phyloP scores from a whole-genome alignment of 2,888 invertebrate species.

The Himalopsyche japonica region DNA sequence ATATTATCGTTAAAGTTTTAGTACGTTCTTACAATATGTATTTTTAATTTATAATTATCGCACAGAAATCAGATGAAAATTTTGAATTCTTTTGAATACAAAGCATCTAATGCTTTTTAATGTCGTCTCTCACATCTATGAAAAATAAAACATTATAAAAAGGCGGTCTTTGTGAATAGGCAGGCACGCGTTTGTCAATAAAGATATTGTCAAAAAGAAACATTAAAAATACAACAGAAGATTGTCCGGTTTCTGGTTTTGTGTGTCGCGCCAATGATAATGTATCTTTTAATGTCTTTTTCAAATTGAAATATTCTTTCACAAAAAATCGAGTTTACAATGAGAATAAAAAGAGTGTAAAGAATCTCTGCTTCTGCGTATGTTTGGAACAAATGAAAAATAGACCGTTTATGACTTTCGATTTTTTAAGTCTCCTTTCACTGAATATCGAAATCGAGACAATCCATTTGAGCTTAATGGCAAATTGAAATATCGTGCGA shows the following conservation, averaged over 20 bases:
- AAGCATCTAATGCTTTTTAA: not conserved
- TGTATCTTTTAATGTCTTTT: not conserved
- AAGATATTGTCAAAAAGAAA: not conserved
- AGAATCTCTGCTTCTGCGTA: not conserved
- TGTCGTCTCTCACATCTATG: not conserved
- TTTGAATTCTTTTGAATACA: not conserved
- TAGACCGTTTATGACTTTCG: not conserved
- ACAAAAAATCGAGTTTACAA: not conserved
- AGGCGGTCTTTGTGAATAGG: not conserved
- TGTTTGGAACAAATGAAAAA: not conserved
- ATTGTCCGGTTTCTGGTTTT: not conserved
- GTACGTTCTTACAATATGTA: too few species aligned
- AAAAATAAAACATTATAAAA: not conserved
- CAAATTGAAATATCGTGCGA: not conserved
- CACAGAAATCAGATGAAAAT: not conserved
- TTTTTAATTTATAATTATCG: too few species aligned
- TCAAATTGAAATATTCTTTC: not conserved
- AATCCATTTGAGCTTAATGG: not conserved
- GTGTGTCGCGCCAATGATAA: not conserved
- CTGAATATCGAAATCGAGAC: not conserved
- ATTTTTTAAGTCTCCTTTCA: not conserved
- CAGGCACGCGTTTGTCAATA: not conserved
- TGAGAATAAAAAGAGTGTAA: not conserved
- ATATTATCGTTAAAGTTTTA: too few species aligned
- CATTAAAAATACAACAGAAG: not conserved